Evolutionary conservation across 2,113 vertebrate species (phyloP).

Genomic region (Grammomys dolichurus): DNA sequence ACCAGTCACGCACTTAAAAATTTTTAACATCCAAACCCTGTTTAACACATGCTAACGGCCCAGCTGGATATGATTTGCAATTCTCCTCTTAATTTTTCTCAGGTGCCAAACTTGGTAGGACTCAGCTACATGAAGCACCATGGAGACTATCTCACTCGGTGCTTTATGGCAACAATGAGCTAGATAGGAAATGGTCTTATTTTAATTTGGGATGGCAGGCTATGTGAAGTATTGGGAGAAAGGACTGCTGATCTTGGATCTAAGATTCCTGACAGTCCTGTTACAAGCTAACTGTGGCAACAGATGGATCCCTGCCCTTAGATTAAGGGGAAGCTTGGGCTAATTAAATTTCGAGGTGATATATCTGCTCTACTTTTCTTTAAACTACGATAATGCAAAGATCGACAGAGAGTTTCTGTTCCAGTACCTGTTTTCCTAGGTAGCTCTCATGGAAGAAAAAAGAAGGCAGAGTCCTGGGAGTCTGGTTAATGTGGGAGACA

Average conservation of each 20-base stretch:
- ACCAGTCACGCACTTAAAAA: slow-evolving; percentile 81
- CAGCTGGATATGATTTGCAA: slow-evolving; percentile 81
- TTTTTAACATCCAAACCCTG: slow-evolving; percentile 75
- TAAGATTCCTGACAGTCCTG: background rate
- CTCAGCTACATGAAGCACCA: background rate
- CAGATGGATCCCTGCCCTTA: background rate
- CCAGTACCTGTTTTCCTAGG: background rate
- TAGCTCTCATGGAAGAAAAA: background rate
- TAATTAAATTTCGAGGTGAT: background rate
- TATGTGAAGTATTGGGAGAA: background rate
- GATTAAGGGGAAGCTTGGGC: background rate
- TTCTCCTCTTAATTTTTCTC: slow-evolving; percentile 80
- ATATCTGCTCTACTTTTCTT: background rate
- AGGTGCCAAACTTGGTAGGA: slow-evolving; percentile 68
- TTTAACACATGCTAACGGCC: slow-evolving; percentile 79
- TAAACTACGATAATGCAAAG: background rate
- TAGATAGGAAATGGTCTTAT: slow-evolving; percentile 28
- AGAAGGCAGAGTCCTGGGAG: background rate
- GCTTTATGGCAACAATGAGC: background rate
- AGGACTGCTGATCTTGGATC: background rate
- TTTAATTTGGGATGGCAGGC: slow-evolving; percentile 10
- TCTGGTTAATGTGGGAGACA: slow-evolving; percentile 35
- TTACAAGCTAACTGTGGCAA: background rate
- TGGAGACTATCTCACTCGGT: background rate
- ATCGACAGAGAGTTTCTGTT: background rate